Evolutionary conservation across 2,797 vertebrate genomes (phyloP), one percentile per base, ranked within the genome.

Genomic region (Eidolon dupreanum): DNA sequence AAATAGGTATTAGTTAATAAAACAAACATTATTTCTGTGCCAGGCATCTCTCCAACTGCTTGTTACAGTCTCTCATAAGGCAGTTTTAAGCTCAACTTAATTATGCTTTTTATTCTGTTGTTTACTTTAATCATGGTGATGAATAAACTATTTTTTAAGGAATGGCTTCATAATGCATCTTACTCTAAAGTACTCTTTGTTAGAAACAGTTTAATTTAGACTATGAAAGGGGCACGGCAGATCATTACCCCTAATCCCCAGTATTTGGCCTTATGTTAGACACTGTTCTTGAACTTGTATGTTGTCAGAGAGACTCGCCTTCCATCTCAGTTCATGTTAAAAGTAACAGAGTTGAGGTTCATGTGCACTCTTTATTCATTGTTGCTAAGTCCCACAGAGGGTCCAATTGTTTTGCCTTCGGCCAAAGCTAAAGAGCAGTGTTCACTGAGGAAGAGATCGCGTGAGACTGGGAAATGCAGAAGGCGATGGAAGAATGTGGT

Each of bases 181-280:
- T 41, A 70, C 5, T 26, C 20, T 93, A 31, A 77, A 53, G n/a
- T 13, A 8, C 1, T 36, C 26, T 75, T 87, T 17, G 12, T 63
- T 96, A 74, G 38, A 89, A 92, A 70, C 17, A 71, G 53, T 93
- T 53, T 93, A 73, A 68, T 92, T 71, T 57, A 79, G 22, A 82
- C 31, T n/a, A 11, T 70, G 33, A 92, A 75, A 70, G n/a, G 71
- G 46, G 5, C 31, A 77, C 46, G 41, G 28, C 19, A 77, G 28
- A 28, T 61, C 22, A 38, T 93, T 85, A 49, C 12, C 7, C 6
- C 8, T 3, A 5, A 24, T 24, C 5, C 2, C 70, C 5, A 74
- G 17, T 7, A 68, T 74, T 66, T 83, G 70, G 28, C 20, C 38
- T 74, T 28, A 43, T 24, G 49, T n/a, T 78, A 19, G 65, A 70